phyloP scores from a whole-genome alignment of 1,140 invertebrate genomes.

The Eurosta solidaginis region DNA sequence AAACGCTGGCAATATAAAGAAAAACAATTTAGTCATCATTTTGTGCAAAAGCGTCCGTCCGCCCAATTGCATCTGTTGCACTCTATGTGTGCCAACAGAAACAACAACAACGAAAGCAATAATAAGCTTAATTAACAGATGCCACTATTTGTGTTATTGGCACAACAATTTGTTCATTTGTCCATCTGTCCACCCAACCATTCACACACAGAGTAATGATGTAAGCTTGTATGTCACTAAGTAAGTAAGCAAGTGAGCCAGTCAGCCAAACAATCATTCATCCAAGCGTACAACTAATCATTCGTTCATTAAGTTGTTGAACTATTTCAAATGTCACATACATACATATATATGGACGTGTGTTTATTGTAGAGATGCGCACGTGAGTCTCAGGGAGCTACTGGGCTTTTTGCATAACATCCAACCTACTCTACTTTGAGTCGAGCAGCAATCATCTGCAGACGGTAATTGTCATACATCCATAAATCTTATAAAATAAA shows the following conservation, averaged over 20 bases:
- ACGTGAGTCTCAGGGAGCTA: no score
- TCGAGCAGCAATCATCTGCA: no score
- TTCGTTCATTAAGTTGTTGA: neutral
- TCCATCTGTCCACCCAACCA: neutral
- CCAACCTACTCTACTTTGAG: no score
- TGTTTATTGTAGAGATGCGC: no score
- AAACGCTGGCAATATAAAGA: neutral
- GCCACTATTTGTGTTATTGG: neutral
- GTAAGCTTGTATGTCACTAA: no score
- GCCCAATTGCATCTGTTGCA: neutral
- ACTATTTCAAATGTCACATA: neutral
- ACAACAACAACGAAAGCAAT: neutral
- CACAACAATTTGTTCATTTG: neutral
- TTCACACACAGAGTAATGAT: no score
- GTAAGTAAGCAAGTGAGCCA: neutral
- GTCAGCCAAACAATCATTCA: neutral
- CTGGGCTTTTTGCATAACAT: no score
- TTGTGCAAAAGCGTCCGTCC: neutral
- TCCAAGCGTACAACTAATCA: neutral
- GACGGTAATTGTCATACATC: no score
- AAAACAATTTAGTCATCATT: neutral
- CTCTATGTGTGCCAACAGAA: neutral
- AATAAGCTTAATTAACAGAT: neutral
- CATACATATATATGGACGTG: no score
- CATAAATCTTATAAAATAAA: no score